These are phyloP conservation scores for Zygaena filipendulae DNA, from an alignment of 2,888 invertebrate genomes.

Conservation along the genomic window DNA sequence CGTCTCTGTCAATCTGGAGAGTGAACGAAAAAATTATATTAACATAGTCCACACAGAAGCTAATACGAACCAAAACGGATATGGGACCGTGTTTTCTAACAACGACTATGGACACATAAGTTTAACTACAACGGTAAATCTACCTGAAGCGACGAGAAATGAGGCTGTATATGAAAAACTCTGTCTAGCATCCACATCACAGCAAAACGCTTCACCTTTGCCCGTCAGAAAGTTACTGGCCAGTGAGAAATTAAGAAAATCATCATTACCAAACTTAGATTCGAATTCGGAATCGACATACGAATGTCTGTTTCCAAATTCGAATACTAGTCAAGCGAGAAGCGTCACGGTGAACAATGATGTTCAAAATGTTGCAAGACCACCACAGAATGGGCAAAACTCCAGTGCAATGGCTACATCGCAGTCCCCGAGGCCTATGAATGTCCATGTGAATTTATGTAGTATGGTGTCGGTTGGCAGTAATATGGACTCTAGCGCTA, in stretches of 20 bases:
- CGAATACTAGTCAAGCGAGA: slow-evolving; percentile 26
- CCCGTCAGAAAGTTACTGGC: slow-evolving; percentile 31
- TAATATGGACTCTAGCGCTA: slow-evolving; percentile 22
- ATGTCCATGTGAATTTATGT: slow-evolving; percentile 5
- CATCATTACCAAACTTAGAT: slow-evolving; percentile 49
- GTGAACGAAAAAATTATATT: slow-evolving; percentile 24
- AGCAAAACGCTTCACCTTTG: slow-evolving; percentile 27
- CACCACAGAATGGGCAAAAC: not conserved
- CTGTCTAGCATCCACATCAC: slow-evolving; percentile 50
- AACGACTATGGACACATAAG: slow-evolving; percentile 51
- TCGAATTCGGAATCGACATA: slow-evolving; percentile 34
- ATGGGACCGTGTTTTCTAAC: slow-evolving; percentile 40
- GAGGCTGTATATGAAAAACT: slow-evolving; percentile 43
- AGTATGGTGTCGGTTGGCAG: slow-evolving; percentile 5
- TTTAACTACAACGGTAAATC: slow-evolving; percentile 46
- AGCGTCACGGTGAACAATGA: slow-evolving; percentile 16
- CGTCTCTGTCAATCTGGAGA: slow-evolving; percentile 20
- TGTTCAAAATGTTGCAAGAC: slow-evolving; percentile 3
- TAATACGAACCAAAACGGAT: slow-evolving; percentile 25
- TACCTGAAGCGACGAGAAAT: slow-evolving; percentile 16
- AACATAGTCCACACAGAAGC: slow-evolving; percentile 54
- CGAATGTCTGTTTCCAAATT: slow-evolving; percentile 43
- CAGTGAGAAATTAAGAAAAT: slow-evolving; percentile 38
- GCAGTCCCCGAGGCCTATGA: not conserved
- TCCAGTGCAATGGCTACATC: not conserved